phyloP scores from a whole-genome alignment of 2,113 vertebrate species.

The Lontra canadensis region DNA sequence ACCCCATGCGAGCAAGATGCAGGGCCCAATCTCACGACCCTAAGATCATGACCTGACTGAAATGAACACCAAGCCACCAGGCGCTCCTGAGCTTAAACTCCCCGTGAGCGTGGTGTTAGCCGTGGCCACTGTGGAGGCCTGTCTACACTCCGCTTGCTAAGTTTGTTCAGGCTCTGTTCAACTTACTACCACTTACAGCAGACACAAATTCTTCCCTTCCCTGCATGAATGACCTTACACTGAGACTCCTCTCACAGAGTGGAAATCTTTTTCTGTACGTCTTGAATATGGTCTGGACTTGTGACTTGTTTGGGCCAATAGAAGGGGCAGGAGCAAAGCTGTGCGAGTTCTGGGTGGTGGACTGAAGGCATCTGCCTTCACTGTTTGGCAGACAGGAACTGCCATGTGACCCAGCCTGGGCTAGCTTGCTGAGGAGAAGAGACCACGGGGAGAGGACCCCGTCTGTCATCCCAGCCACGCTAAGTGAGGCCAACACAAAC shows the following conservation, averaged over 20 bases:
- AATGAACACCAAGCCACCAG: not conserved
- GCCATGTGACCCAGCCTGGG: not conserved
- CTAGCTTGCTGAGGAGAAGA: no score
- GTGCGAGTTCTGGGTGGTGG: not conserved
- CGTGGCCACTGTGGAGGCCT: no score
- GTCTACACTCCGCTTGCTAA: not conserved
- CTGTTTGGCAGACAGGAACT: not conserved
- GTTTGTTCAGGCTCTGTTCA: not conserved
- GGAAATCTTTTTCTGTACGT: not conserved
- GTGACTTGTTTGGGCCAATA: not conserved
- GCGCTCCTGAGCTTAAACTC: not conserved
- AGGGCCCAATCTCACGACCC: not conserved
- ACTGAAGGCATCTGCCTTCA: not conserved
- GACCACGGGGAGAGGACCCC: not conserved
- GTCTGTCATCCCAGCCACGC: not conserved
- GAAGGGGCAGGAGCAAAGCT: not conserved
- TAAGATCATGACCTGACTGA: not conserved
- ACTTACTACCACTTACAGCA: not conserved
- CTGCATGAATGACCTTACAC: not conserved
- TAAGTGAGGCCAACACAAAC: not conserved
- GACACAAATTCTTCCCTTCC: not conserved
- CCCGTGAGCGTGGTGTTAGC: not conserved
- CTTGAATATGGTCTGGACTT: not conserved
- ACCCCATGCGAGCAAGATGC: rapidly evolving
- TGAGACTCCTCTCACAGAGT: not conserved